Percentiles rank a stretch among this genome's conserved stretches.
phyloP scores from a whole-genome alignment of 2,888 invertebrate species.

The Euspilapteryx auroguttella region DNA sequence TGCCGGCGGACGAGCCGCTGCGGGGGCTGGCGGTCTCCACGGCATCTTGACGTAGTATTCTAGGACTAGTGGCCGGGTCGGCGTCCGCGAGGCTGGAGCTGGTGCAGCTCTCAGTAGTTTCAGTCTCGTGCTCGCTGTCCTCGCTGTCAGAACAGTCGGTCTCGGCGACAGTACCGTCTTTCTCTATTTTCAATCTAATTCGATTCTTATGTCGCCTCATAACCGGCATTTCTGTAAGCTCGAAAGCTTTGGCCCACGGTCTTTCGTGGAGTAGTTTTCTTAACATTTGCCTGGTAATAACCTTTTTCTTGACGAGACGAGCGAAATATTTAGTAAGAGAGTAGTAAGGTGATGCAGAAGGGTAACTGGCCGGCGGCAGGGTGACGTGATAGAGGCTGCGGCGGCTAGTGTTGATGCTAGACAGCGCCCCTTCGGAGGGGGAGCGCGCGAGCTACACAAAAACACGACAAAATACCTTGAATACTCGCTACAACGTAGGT shows the following conservation, averaged over 20 bases:
- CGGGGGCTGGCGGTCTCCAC: slow-evolving; percentile 48
- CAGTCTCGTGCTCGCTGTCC: slow-evolving; percentile 38
- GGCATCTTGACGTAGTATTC: slow-evolving; percentile 64
- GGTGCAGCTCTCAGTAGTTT: slow-evolving; percentile 38
- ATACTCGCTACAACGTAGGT: no score
- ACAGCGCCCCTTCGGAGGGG: slow-evolving; percentile 56
- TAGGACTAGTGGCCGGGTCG: slow-evolving; percentile 22
- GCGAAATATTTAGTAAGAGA: slow-evolving; percentile 77
- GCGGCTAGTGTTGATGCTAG: slow-evolving; percentile 54
- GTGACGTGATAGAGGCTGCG: slow-evolving; percentile 62
- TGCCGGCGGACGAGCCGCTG: slow-evolving; percentile 44
- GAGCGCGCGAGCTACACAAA: slow-evolving; percentile 52
- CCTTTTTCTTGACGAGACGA: slow-evolving; percentile 71
- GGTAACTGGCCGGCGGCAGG: slow-evolving; percentile 74
- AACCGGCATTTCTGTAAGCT: slow-evolving; percentile 43
- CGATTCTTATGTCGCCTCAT: slow-evolving; percentile 45
- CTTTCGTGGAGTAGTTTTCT: slow-evolving; percentile 73
- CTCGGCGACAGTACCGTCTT: slow-evolving; percentile 35
- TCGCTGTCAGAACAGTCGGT: slow-evolving; percentile 40
- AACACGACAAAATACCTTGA: no score
- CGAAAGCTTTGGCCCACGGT: slow-evolving; percentile 50
- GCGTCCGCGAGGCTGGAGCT: slow-evolving; percentile 36
- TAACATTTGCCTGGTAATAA: slow-evolving; percentile 70
- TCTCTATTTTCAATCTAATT: slow-evolving; percentile 36
- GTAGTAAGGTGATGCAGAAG: slow-evolving; percentile 76